phyloP scores from a whole-genome alignment of 2,113 vertebrate species.

The Polypterus bichir region DNA sequence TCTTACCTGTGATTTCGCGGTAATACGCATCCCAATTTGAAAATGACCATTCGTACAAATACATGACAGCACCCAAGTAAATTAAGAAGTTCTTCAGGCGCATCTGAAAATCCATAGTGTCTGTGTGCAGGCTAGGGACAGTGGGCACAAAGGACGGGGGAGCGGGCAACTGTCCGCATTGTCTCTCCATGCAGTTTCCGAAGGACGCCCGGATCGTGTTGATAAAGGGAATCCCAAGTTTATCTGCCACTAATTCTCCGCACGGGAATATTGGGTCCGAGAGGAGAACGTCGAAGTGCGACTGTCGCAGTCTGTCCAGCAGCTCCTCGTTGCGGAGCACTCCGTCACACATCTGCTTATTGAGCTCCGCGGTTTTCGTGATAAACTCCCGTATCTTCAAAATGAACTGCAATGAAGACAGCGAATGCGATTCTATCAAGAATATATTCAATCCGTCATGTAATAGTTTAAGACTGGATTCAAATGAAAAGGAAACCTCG shows the following conservation, averaged over 20 bases:
- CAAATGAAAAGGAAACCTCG: constrained; percentile 30
- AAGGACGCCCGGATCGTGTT: constrained; percentile 47
- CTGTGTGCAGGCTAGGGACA: constrained; percentile 47
- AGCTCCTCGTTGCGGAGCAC: too few species aligned
- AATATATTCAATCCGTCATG: constrained; percentile 35
- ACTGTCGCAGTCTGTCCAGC: too few species aligned
- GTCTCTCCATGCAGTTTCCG: constrained; percentile 44
- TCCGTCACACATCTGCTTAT: too few species aligned
- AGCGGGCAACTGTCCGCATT: constrained; percentile 48
- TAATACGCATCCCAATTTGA: constrained; percentile 48
- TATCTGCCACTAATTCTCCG: constrained; percentile 49
- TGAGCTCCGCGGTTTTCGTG: too few species aligned
- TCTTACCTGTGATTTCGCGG: constrained; percentile 50
- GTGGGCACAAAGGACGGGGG: constrained; percentile 40
- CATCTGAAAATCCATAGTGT: constrained; percentile 45
- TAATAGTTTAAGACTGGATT: constrained; percentile 17
- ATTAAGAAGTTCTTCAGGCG: constrained; percentile 48
- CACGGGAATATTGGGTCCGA: constrained; percentile 41
- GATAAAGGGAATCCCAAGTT: too few species aligned
- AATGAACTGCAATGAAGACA: constrained; percentile 44
- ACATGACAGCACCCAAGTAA: constrained; percentile 43
- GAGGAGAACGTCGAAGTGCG: constrained; percentile 40
- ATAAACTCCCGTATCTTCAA: not conserved
- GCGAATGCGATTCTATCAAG: constrained; percentile 36
- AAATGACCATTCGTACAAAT: constrained; percentile 40